Conservation (phyloP, 1,140 invertebrate genomes). For the Caerostris darwini region DNA sequence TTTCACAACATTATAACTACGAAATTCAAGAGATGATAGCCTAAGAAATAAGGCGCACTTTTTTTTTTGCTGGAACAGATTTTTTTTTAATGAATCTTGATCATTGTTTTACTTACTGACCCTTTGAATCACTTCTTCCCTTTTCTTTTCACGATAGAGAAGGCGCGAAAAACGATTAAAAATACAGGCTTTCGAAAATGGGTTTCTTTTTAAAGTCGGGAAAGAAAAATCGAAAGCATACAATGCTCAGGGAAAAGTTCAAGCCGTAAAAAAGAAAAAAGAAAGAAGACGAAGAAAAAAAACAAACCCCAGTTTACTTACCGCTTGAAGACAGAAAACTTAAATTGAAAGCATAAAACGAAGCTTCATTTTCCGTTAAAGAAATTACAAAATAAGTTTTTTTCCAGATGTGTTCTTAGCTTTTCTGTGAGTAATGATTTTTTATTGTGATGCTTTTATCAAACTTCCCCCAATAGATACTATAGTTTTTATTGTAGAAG, state of each 20-base stretch:
- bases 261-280: not conserved
- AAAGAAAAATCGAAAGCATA: conserved; percentile 34
- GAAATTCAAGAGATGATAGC: conserved; percentile 9
- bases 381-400: conserved; percentile 53
- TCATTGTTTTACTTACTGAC: conserved; percentile 67
- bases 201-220: conserved; percentile 26
- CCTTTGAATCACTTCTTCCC: conserved; percentile 19
- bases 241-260: conserved; percentile 8
- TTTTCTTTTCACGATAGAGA: not conserved
- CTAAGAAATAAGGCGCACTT: not conserved
- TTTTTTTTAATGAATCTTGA: conserved; percentile 35
- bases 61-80: no score
- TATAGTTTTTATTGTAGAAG: not conserved
- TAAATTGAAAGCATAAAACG: conserved; percentile 66
- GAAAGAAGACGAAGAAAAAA: no score
- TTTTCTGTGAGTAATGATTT: conserved; percentile 44
- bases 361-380: conserved; percentile 49
- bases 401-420: conserved; percentile 7
- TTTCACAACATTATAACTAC: conserved; percentile 55
- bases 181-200: conserved; percentile 49
- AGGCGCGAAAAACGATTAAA: conserved; percentile 55
- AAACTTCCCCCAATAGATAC: not conserved
- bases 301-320: no score
- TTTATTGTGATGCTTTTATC: conserved; percentile 44
- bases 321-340: conserved; percentile 39